Conservation (phyloP, 2,113 vertebrate genomes). For the Platanista minor region DNA sequence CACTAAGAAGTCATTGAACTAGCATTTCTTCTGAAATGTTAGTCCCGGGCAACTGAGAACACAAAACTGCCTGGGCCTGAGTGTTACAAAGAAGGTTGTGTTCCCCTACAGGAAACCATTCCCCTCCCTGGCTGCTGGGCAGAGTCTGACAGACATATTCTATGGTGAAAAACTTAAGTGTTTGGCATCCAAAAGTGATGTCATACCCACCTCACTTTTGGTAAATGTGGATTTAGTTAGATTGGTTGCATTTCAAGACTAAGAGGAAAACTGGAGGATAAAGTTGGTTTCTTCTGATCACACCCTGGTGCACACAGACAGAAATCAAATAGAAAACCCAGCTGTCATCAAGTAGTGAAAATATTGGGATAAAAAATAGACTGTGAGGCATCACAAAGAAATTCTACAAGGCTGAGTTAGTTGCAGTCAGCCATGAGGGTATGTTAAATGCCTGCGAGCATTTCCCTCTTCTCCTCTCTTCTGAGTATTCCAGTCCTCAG, state of each 20-base stretch:
- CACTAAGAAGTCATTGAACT: background rate
- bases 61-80: background rate
- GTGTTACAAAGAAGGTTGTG: background rate
- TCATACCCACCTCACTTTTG: background rate
- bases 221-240: slow-evolving; percentile 6
- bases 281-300: slow-evolving; percentile 34
- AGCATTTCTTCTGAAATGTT: background rate
- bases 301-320: background rate
- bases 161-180: background rate
- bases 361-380: background rate
- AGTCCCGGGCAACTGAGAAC: background rate
- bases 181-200: slow-evolving; percentile 26
- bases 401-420: background rate
- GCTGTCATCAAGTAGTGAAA: background rate
- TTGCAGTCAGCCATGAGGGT: background rate
- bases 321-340: slow-evolving; percentile 33
- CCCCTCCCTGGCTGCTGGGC: background rate
- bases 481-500: background rate
- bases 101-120: background rate
- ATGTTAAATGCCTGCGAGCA: background rate
- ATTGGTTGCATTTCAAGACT: slow-evolving; percentile 38
- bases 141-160: background rate
- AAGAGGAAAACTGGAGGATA: slow-evolving; percentile 12
- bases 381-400: background rate
- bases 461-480: background rate